These are phyloP conservation scores for Popillia japonica DNA, from an alignment of 1,140 invertebrate genomes.

Conservation along the genomic window DNA sequence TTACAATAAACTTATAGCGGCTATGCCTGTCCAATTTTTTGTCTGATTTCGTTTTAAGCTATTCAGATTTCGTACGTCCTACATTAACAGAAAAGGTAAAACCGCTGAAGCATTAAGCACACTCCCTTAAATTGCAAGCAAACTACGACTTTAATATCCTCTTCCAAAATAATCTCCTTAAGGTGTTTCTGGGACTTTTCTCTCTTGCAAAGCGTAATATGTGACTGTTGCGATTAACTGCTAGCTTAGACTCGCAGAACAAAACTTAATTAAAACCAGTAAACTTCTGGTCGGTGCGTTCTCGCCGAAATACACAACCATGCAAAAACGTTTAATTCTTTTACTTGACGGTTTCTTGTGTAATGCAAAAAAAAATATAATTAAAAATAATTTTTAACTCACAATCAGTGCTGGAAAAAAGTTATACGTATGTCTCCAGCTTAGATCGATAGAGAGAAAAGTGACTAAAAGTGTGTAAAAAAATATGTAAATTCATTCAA, in stretches of 20 bases:
- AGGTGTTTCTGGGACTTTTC: background rate
- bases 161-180: background rate
- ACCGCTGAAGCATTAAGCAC: background rate
- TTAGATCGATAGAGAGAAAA: too few species aligned
- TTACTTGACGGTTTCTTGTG: too few species aligned
- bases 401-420: too few species aligned
- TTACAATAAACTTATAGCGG: too few species aligned
- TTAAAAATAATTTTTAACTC: background rate
- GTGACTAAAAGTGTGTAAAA: too few species aligned
- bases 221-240: background rate
- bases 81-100: background rate
- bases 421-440: too few species aligned
- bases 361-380: background rate
- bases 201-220: background rate
- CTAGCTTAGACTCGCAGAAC: background rate
- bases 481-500: too few species aligned
- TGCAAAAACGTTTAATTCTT: background rate
- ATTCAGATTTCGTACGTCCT: too few species aligned
- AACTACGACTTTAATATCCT: slow-evolving; percentile 5
- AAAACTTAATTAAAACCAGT: slow-evolving; percentile 33
- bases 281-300: background rate
- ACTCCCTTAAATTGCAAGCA: background rate
- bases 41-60: too few species aligned
- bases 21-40: too few species aligned
- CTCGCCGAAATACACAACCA: background rate